A percentile compares a stretch with the other conserved stretches of the same genome.
phyloP scores from a whole-genome alignment of 1,140 invertebrate species.

The Bombus sibiricus region DNA sequence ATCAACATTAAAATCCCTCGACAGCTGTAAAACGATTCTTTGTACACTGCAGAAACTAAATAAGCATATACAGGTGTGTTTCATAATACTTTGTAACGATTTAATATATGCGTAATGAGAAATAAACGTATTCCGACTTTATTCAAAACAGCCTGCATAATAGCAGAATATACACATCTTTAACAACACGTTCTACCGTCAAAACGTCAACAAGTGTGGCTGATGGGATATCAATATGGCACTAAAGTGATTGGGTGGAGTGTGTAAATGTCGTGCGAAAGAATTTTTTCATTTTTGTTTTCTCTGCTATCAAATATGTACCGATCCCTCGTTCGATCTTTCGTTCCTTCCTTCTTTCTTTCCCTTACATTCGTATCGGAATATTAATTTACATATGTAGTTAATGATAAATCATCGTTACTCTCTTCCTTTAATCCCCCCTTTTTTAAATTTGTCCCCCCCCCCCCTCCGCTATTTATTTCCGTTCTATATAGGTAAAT shows the following conservation, averaged over 20 bases:
- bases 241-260: slow-evolving; percentile 68
- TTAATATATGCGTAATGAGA: slow-evolving; percentile 52
- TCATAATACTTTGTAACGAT: slow-evolving; percentile 56
- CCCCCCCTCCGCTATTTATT: neutral
- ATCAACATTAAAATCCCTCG: slow-evolving; percentile 34
- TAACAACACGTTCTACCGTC: slow-evolving; percentile 68
- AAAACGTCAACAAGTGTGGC: slow-evolving; percentile 72
- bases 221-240: slow-evolving; percentile 71
- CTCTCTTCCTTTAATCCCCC: neutral
- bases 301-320: slow-evolving; percentile 35
- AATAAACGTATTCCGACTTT: slow-evolving; percentile 61
- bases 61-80: slow-evolving; percentile 43
- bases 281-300: neutral
- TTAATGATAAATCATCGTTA: slow-evolving; percentile 24
- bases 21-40: slow-evolving; percentile 42
- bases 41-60: slow-evolving; percentile 59
- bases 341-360: too few species aligned
- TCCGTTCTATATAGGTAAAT: slow-evolving; percentile 49
- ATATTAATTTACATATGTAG: neutral
- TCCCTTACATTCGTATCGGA: neutral
- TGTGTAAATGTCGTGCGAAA: slow-evolving; percentile 47
- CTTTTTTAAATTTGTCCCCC: neutral
- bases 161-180: slow-evolving; percentile 69
- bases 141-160: slow-evolving; percentile 65
- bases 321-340: neutral